Evolutionary conservation across 2,797 vertebrate species (phyloP).

Genomic region (Muscicapa comitata): DNA sequence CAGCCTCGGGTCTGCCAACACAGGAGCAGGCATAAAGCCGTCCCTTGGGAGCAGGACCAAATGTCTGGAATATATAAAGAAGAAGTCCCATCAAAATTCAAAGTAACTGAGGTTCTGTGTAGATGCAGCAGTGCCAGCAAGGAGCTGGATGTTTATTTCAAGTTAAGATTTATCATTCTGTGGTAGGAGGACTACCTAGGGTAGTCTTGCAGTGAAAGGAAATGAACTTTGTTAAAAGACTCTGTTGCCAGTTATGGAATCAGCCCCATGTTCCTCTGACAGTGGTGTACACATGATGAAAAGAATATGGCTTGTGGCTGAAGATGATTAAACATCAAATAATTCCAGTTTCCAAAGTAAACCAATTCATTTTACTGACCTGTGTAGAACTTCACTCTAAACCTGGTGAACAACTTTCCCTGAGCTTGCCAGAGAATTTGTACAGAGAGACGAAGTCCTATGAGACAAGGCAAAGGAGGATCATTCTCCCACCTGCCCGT

Average conservation of each 20-base stretch:
- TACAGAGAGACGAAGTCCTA: background rate
- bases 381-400: background rate
- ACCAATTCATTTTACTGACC: background rate
- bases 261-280: background rate
- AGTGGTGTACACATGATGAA: background rate
- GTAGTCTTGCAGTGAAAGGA: background rate
- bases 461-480: background rate
- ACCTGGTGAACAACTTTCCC: background rate
- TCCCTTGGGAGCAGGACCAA: background rate
- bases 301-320: background rate
- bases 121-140: background rate
- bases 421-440: background rate
- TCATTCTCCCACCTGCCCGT: background rate
- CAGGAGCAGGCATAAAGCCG: background rate
- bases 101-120: background rate
- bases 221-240: background rate
- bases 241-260: accelerated
- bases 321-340: background rate
- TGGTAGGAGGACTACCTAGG: background rate
- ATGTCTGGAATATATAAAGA: background rate
- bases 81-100: conserved; percentile 1
- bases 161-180: background rate
- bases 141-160: background rate
- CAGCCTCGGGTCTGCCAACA: conserved; percentile 15
- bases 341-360: background rate